These are phyloP conservation scores for Lethrus apterus DNA, from an alignment of 1,140 invertebrate genomes.

Conservation along the genomic window DNA sequence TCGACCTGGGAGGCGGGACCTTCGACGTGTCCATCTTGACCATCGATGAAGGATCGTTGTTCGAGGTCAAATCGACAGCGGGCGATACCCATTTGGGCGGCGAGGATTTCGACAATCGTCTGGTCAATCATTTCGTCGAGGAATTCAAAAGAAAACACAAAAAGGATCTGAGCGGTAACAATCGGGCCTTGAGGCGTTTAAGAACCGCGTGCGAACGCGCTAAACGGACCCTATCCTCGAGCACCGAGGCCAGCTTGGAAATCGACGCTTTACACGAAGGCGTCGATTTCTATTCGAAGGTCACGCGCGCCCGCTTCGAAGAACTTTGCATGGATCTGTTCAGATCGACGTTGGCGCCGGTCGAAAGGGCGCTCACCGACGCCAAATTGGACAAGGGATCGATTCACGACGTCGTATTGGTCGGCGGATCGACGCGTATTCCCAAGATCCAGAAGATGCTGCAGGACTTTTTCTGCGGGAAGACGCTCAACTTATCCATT, in stretches of 20 bases:
- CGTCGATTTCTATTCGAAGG: constrained; percentile 79
- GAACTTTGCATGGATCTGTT: constrained; percentile 82
- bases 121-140: constrained; percentile 65
- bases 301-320: constrained; percentile 78
- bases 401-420: constrained; percentile 58
- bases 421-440: constrained; percentile 56
- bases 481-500: constrained; percentile 61
- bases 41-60: constrained; percentile 76
- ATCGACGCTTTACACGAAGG: constrained; percentile 71
- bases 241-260: constrained; percentile 62
- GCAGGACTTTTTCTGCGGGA: constrained; percentile 59
- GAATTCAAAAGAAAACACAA: constrained; percentile 83
- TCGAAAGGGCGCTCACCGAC: constrained; percentile 66
- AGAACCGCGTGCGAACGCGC: constrained; percentile 67
- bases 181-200: constrained; percentile 67
- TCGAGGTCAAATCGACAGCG: constrained; percentile 73
- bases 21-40: constrained; percentile 83
- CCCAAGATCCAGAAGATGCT: constrained; percentile 59
- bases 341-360: constrained; percentile 57
- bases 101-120: constrained; percentile 79
- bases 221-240: constrained; percentile 59
- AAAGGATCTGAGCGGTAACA: constrained; percentile 66
- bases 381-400: constrained; percentile 66
- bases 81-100: constrained; percentile 64
- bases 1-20: constrained; percentile 67